Percentiles rank a stretch among this genome's conserved stretches.
Evolutionary conservation across 2,888 invertebrate genomes (phyloP).

Genomic region (Ryuthela nishihirai): DNA sequence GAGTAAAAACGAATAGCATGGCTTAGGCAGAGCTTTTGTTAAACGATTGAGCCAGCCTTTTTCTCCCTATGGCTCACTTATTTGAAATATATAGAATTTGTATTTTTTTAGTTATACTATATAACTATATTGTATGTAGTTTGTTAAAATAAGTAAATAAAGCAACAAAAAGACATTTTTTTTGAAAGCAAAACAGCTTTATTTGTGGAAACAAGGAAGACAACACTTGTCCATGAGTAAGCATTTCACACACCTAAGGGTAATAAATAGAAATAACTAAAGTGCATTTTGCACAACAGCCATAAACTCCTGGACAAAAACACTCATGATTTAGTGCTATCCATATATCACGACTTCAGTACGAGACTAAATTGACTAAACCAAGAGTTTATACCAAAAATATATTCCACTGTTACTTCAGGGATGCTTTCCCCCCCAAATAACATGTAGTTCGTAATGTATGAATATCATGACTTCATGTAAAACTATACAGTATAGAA

Average conservation of each 20-base stretch:
- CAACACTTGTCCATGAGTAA: constrained; percentile 30
- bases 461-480: neutral
- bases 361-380: constrained; percentile 21
- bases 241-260: constrained; percentile 34
- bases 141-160: too few relatives aligned
- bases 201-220: constrained; percentile 34
- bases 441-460: neutral
- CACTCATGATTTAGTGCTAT: constrained; percentile 7
- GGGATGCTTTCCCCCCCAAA: neutral
- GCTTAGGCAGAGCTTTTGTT: too few relatives aligned
- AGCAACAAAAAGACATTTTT: too few relatives aligned
- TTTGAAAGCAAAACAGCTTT: constrained; percentile 35
- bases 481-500: constrained; percentile 4
- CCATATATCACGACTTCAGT: constrained; percentile 25
- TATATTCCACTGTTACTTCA: constrained; percentile 14
- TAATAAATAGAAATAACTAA: constrained; percentile 37
- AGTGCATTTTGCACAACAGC: neutral
- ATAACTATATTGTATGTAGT: too few relatives aligned
- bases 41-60: too few relatives aligned
- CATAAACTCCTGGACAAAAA: constrained; percentile 14
- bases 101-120: too few relatives aligned
- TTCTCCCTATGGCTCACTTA: too few relatives aligned
- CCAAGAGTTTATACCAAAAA: constrained; percentile 36
- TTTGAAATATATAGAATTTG: too few relatives aligned
- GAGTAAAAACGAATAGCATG: too few relatives aligned